Evolutionary conservation across 2,888 invertebrate genomes (phyloP), one percentile per base, ranked within the genome.

Genomic region (Sminthurinus aureus): DNA sequence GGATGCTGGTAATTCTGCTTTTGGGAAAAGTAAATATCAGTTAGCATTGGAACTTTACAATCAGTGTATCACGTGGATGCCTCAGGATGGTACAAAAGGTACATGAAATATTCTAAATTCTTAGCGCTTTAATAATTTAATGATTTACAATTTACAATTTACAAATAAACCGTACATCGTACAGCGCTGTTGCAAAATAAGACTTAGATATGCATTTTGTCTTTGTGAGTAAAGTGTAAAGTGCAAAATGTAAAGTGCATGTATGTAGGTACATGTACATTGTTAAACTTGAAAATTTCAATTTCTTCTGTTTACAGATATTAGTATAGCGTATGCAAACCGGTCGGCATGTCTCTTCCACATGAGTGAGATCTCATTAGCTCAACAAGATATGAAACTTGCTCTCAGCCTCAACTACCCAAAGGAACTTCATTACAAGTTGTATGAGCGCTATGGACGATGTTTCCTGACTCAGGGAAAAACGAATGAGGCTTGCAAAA

Each of bases 381-480:
- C 94, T 0, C 89, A 95, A 0, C 91, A 92, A 81, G 96, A 96
- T 90, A 90, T 95, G 9, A 93, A 93, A 88, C 89, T 93, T 84
- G 93, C 94, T 0, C 89, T 94, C 0, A 90, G 92, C 12, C 90
- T 93, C 3, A 93, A 93, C n/a, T 96, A 96, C 89, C 96, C 96
- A 73, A 66, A 20, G 8, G 87, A 88, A 73, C 85, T 88, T 13
- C 87, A 87, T 80, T 85, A 87, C 84, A 88, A 88, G 83, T 84
- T 88, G 50, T 84, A 85, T 73, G 88, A 88, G 69, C 85, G 88
- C 24, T 79, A 86, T 11, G 88, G 85, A 15, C 83, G 87, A 18
- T 87, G 86, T 83, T 87, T 84, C 81, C 80, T 85, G 3, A 82
- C 84, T 52, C 77, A 76, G 67, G 86, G 85, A 12, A 86, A 87